These are phyloP conservation scores for Clanis bilineata DNA, from an alignment of 2,888 invertebrate genomes.

Conservation along the genomic window DNA sequence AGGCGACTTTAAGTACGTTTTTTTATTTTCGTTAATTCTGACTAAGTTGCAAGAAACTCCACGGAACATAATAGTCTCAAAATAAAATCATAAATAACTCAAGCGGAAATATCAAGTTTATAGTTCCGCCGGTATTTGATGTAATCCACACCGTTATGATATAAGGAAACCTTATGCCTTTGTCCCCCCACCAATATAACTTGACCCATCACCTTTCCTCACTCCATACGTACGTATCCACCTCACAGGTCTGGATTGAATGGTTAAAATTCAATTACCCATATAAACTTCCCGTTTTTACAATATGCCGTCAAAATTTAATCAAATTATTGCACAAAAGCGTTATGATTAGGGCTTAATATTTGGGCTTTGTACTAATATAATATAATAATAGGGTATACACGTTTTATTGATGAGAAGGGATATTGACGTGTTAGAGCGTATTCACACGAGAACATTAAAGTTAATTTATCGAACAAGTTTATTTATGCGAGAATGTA, in stretches of 20 bases:
- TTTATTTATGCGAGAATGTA: too few species aligned
- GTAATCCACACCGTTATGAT: slow-evolving; percentile 70
- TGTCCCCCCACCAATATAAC: background rate
- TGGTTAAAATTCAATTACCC: slow-evolving; percentile 34
- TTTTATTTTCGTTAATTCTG: too few species aligned
- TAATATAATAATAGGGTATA: background rate
- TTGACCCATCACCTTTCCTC: background rate
- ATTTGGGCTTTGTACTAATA: background rate
- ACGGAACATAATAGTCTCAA: too few species aligned
- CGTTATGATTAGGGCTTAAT: slow-evolving; percentile 57
- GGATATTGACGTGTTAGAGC: background rate
- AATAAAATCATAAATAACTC: slow-evolving; percentile 1
- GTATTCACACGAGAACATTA: too few species aligned
- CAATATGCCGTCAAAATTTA: slow-evolving; percentile 76
- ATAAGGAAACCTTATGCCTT: slow-evolving; percentile 49
- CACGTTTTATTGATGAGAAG: background rate
- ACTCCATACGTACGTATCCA: background rate
- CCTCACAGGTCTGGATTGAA: slow-evolving; percentile 37
- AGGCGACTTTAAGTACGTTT: too few species aligned
- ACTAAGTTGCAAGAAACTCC: too few species aligned
- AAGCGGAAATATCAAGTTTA: slow-evolving; percentile 68
- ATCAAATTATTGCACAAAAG: slow-evolving; percentile 66
- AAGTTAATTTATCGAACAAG: background rate
- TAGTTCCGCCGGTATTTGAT: slow-evolving; percentile 51
- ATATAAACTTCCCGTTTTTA: slow-evolving; percentile 62